A percentile compares a stretch with the other conserved stretches of the same genome.
These are phyloP conservation scores for Chloroceryle amazona DNA, from an alignment of 2,797 vertebrate genomes.

Conservation along the genomic window DNA sequence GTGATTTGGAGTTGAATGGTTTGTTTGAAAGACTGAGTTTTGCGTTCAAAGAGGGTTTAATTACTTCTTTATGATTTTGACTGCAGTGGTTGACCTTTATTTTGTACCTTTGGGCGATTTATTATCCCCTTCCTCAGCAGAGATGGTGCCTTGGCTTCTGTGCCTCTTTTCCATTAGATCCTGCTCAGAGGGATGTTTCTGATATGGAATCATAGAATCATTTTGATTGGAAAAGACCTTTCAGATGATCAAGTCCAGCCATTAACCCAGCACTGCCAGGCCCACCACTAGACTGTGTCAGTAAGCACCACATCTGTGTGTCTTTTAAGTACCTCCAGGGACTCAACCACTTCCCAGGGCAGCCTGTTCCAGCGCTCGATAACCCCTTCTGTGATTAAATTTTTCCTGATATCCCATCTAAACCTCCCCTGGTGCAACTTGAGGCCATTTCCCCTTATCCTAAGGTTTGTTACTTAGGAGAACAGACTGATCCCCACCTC, in stretches of 20 bases:
- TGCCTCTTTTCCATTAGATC: neutral
- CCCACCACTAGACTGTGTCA: neutral
- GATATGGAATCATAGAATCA: neutral
- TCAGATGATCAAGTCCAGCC: too few relatives aligned
- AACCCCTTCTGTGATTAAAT: too few relatives aligned
- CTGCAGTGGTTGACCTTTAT: neutral
- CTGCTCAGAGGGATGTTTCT: neutral
- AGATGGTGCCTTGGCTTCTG: neutral
- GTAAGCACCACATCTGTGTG: neutral
- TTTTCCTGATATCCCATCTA: too few relatives aligned
- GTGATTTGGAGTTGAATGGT: neutral
- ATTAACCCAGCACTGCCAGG: neutral
- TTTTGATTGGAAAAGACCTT: neutral
- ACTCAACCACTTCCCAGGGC: neutral
- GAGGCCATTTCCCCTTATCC: too few relatives aligned
- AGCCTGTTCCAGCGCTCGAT: neutral
- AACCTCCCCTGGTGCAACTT: too few relatives aligned
- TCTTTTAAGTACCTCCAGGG: neutral
- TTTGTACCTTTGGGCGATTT: neutral
- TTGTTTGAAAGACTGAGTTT: neutral
- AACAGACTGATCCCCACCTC: too few relatives aligned
- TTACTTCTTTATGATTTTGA: neutral
- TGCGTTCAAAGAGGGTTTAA: neutral
- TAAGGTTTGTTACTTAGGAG: too few relatives aligned
- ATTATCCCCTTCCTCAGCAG: neutral